Evolutionary conservation across 1,140 invertebrate species (phyloP), one percentile per base, ranked within the genome.

Genomic region (Solenopsis invicta): DNA sequence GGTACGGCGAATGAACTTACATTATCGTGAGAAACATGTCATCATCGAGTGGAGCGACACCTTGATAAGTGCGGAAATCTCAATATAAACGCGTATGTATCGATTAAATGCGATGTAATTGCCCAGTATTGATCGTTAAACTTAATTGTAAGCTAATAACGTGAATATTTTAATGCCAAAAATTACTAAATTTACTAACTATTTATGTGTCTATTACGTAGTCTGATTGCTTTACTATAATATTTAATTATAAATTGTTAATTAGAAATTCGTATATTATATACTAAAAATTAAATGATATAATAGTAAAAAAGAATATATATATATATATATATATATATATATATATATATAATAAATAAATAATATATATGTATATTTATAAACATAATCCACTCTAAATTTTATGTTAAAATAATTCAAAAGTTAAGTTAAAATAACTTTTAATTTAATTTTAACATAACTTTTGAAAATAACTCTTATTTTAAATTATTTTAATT

Each of bases 1-100:
- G 54, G 29, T 84, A 64, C 56, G 81, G 16, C 41, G 78, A 82
- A 86, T 81, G 74, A 78, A 81, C 37, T 80, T 69, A 50, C 52
- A 54, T 80, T 45, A 78, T 78, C 74, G 37, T 59, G 62, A 64
- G 74, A 66, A 78, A 78, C 52, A 66, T 52, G 61, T 85, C 34
- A 66, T 84, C 56, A 84, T 84, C 54, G 69, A 54, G 18, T 41
- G 13, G 10, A 10, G 8, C 13, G 24, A 48, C 59, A 80, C 8
- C 16, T 54, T 8, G 16, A 72, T 41, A 61, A 62, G 13, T 24
- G 54, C 21, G 24, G 2, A 61, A 84, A 75, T 84, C 45, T 84
- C 56, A 52, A 75, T 84, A 75, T 75, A 82, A 74, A 82, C 29
- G 24, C 74, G 56, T n/a, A 50, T n/a, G 4, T 5, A 18, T 48